Evolutionary conservation across 2,113 vertebrate species (phyloP).

Genomic region (Diadophis punctatus): DNA sequence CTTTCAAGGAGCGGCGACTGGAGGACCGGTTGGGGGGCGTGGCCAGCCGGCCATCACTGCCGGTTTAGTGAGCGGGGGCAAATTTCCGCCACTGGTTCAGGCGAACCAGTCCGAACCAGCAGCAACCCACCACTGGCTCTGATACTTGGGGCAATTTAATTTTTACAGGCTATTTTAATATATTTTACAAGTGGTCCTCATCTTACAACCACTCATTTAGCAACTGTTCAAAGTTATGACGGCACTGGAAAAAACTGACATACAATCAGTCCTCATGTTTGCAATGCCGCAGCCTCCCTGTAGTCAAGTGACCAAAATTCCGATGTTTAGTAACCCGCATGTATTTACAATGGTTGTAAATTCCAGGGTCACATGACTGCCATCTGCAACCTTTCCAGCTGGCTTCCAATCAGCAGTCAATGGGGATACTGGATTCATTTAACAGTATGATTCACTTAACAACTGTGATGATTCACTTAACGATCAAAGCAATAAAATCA

Average conservation of each 20-base stretch:
- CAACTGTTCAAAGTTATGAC: not conserved
- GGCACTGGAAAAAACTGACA: not conserved
- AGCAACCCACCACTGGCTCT: not conserved
- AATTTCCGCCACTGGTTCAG: too few species aligned
- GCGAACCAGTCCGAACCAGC: too few species aligned
- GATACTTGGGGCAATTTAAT: not conserved
- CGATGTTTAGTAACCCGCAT: not conserved
- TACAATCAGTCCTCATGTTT: not conserved
- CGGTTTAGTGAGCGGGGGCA: too few species aligned
- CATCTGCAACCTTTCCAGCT: not conserved
- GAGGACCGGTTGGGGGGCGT: too few species aligned
- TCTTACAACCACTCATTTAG: not conserved
- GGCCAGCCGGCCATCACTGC: too few species aligned
- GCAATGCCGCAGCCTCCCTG: not conserved
- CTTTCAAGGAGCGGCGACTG: too few species aligned
- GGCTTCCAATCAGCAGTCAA: not conserved
- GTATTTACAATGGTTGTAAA: not conserved
- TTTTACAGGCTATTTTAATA: not conserved
- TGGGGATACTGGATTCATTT: not conserved
- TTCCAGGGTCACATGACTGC: not conserved
- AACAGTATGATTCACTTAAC: not conserved
- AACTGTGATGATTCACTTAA: not conserved
- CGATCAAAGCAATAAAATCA: not conserved
- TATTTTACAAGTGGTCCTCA: not conserved
- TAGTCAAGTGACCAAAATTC: not conserved